These are phyloP conservation scores for Frieseomelitta varia DNA, from an alignment of 1,140 invertebrate species.

Conservation along the genomic window DNA sequence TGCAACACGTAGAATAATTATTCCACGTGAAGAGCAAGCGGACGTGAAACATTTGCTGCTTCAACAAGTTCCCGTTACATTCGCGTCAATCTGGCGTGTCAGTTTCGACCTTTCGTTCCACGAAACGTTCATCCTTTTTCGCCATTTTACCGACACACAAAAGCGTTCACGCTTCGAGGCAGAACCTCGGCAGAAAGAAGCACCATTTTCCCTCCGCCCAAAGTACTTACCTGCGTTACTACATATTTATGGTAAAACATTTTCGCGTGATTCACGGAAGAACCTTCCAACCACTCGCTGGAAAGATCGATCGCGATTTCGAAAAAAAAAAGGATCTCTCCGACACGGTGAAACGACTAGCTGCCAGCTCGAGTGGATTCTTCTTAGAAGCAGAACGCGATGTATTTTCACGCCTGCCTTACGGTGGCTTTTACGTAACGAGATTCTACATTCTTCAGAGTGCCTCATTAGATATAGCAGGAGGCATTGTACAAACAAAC, in stretches of 20 bases:
- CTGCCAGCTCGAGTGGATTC: neutral
- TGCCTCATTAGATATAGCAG: constrained; percentile 23
- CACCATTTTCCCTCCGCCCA: too few species aligned
- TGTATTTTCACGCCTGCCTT: constrained; percentile 70
- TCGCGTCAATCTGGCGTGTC: neutral
- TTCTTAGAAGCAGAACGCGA: constrained; percentile 57
- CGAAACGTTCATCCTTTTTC: constrained; percentile 16
- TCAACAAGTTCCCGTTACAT: neutral
- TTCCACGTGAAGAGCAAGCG: neutral
- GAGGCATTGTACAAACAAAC: neutral
- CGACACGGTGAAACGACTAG: constrained; percentile 34
- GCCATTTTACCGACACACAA: neutral
- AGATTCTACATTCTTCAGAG: constrained; percentile 57
- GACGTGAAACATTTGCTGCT: neutral
- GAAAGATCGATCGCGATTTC: constrained; percentile 44
- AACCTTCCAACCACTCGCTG: constrained; percentile 10
- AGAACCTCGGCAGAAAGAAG: constrained; percentile 21
- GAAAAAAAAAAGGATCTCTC: constrained; percentile 12
- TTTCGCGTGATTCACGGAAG: constrained; percentile 44
- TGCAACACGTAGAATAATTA: neutral
- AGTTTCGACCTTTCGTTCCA: constrained; percentile 28
- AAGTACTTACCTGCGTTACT: constrained; percentile 4
- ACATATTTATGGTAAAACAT: constrained; percentile 52
- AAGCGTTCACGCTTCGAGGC: constrained; percentile 9
- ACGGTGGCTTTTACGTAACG: constrained; percentile 60